These are phyloP conservation scores for Rotaria socialis DNA, from an alignment of 2,888 invertebrate species.

Conservation along the genomic window DNA sequence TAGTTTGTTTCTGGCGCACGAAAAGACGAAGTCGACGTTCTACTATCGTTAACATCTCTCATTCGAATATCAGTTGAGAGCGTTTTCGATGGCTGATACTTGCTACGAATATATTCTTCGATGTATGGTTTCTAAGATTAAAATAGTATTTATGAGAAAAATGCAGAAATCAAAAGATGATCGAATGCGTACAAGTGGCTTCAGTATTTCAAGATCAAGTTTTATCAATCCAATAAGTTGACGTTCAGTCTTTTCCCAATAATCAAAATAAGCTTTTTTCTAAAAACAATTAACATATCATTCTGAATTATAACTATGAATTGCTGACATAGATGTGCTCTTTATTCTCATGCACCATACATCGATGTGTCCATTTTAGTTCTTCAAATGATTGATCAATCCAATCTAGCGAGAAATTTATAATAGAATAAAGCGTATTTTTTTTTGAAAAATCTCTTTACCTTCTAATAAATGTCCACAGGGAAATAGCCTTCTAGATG, in stretches of 20 bases:
- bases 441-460: background rate
- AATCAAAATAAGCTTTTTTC: background rate
- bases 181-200: background rate
- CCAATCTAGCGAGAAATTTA: background rate
- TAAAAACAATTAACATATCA: background rate
- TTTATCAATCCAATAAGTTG: background rate
- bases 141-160: background rate
- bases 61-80: background rate
- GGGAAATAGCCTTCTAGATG: background rate
- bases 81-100: background rate
- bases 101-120: background rate
- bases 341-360: background rate
- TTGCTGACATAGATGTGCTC: background rate
- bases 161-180: background rate
- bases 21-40: background rate
- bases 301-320: background rate
- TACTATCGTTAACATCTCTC: background rate
- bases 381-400: background rate
- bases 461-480: background rate
- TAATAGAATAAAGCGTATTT: background rate
- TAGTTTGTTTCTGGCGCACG: background rate
- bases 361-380: background rate
- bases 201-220: background rate
- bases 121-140: background rate
- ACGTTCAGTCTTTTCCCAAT: background rate